Evolutionary conservation across 1,140 invertebrate species (phyloP).

Genomic region (Caenorhabditis tropicalis): DNA sequence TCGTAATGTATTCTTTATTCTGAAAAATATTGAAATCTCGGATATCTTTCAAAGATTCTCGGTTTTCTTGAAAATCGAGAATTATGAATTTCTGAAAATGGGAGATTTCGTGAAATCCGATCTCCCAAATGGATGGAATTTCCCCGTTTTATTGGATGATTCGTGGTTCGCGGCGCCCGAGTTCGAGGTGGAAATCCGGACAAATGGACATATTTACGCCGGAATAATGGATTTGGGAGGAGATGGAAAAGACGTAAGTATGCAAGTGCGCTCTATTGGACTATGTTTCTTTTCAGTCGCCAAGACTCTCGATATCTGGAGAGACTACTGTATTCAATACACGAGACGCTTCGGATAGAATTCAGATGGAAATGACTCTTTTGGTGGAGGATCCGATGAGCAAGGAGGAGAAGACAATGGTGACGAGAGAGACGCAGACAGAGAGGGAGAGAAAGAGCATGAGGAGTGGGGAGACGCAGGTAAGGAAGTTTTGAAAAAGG

Average conservation of each 20-base stretch:
- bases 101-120: slow-evolving; percentile 1
- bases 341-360: background rate
- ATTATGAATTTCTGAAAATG: slow-evolving; percentile 16
- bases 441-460: background rate
- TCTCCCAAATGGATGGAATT: background rate
- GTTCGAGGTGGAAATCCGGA: slow-evolving; percentile 21
- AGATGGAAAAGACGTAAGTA: background rate
- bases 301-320: background rate
- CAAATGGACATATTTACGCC: background rate
- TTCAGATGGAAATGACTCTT: background rate
- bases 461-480: background rate
- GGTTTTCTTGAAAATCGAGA: slow-evolving; percentile 16
- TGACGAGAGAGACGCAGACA: slow-evolving; percentile 18
- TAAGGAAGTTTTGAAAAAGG: background rate
- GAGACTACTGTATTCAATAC: background rate
- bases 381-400: background rate
- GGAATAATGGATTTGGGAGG: background rate
- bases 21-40: background rate
- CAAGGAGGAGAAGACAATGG: background rate
- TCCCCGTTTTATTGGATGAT: background rate
- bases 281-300: background rate
- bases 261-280: background rate
- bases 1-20: slow-evolving; percentile 17
- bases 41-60: slow-evolving; percentile 25
- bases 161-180: background rate